These are phyloP conservation scores for Melitaea athalia DNA, from an alignment of 2,888 invertebrate genomes.

Conservation along the genomic window DNA sequence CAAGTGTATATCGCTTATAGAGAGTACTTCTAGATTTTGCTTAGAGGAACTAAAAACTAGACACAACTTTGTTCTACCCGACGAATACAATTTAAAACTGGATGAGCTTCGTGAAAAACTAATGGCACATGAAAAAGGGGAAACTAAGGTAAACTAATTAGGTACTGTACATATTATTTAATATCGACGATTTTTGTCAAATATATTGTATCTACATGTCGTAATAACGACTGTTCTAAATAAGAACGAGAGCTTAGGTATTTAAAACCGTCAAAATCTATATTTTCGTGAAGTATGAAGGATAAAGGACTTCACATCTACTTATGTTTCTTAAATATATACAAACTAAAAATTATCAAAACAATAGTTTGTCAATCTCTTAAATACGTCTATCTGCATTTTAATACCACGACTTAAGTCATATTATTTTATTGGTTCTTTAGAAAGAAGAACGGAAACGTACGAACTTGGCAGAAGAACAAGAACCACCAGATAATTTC, in stretches of 20 bases:
- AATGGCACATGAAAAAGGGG: conserved; percentile 47
- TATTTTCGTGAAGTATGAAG: too few species aligned
- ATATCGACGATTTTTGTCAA: neutral
- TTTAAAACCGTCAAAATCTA: too few species aligned
- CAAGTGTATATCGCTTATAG: conserved; percentile 62
- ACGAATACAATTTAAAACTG: conserved; percentile 49
- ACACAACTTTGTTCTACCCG: conserved; percentile 53
- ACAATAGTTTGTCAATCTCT: neutral
- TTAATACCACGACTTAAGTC: neutral
- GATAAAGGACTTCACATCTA: too few species aligned
- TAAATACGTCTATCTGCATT: neutral
- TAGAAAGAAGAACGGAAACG: conserved; percentile 12
- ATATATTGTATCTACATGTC: neutral
- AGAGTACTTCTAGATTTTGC: conserved; percentile 53
- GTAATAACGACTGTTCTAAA: too few species aligned
- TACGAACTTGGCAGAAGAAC: conserved; percentile 28
- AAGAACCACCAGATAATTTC: conserved; percentile 63
- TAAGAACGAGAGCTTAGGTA: too few species aligned
- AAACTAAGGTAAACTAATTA: conserved; percentile 47
- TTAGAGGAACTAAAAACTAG: conserved; percentile 53
- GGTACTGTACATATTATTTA: neutral
- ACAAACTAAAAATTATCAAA: neutral
- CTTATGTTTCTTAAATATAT: too few species aligned
- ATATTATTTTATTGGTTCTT: neutral
- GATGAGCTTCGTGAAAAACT: conserved; percentile 51